phyloP scores from a whole-genome alignment of 2,888 invertebrate genomes.

The Diplolepis rosae region DNA sequence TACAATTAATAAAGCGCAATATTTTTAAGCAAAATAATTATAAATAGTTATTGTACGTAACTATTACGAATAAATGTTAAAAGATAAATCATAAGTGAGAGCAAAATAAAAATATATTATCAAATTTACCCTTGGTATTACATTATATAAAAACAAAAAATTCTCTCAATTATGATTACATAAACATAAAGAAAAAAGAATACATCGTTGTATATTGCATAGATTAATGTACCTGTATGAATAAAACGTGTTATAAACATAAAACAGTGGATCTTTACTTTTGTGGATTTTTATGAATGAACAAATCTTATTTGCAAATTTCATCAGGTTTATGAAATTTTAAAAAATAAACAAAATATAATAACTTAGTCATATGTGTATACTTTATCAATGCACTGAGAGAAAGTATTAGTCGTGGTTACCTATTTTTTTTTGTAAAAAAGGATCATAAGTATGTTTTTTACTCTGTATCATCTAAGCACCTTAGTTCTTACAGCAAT shows the following conservation, averaged over 20 bases:
- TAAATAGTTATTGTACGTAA: background rate
- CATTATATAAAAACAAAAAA: background rate
- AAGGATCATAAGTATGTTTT: too few relatives aligned
- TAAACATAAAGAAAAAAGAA: too few relatives aligned
- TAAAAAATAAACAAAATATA: too few relatives aligned
- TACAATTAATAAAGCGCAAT: background rate
- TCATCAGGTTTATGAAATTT: too few relatives aligned
- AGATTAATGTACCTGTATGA: constrained; percentile 42
- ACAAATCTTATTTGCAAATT: too few relatives aligned
- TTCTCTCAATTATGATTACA: constrained; percentile 7
- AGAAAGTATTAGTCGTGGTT: too few relatives aligned
- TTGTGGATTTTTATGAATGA: too few relatives aligned
- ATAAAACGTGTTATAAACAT: constrained; percentile 4
- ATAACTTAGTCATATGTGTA: too few relatives aligned
- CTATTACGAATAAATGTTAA: background rate
- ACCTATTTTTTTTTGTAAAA: too few relatives aligned
- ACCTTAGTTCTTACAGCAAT: too few relatives aligned
- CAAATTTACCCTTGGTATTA: background rate
- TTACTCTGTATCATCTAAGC: too few relatives aligned
- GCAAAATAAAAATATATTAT: background rate
- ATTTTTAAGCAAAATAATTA: background rate
- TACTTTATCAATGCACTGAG: too few relatives aligned
- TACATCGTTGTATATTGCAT: constrained; percentile 45
- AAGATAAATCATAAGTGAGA: background rate
- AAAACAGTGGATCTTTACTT: background rate